These are phyloP conservation scores for Aurelia sp. DNA, from an alignment of 30 jellyfish, hydroid and myxozoan species.

Conservation along the genomic window DNA sequence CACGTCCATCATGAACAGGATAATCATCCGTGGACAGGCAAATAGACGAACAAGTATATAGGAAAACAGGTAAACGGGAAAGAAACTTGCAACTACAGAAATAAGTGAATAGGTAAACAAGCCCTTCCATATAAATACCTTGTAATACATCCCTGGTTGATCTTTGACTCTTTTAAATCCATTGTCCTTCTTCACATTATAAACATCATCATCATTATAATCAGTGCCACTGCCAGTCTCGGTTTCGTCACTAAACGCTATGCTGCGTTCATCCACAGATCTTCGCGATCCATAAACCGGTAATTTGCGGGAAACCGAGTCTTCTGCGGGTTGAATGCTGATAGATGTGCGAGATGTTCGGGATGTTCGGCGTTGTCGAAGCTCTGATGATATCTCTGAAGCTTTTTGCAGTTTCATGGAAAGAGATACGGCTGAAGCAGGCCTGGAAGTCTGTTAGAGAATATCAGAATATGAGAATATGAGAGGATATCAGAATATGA, in stretches of 20 bases:
- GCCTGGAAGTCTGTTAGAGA: slow-evolving; percentile 27
- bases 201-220: slow-evolving; percentile 75
- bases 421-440: slow-evolving; percentile 55
- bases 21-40: too few species aligned
- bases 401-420: slow-evolving; percentile 74
- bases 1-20: too few species aligned
- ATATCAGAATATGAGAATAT: too few species aligned
- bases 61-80: too few species aligned
- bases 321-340: slow-evolving; percentile 68
- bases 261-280: slow-evolving; percentile 73
- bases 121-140: slow-evolving; percentile 52
- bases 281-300: slow-evolving; percentile 85
- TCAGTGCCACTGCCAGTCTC: slow-evolving; percentile 83
- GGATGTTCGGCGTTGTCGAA: slow-evolving; percentile 65
- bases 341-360: slow-evolving; percentile 13
- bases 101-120: too few species aligned
- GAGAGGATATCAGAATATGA: too few species aligned
- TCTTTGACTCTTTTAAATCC: slow-evolving; percentile 90
- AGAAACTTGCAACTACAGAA: too few species aligned
- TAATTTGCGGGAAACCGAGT: slow-evolving; percentile 64
- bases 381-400: slow-evolving; percentile 70
- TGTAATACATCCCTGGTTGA: slow-evolving; percentile 95
- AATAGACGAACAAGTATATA: too few species aligned
- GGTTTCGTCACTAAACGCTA: slow-evolving; percentile 57
- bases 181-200: slow-evolving; percentile 62